phyloP scores from a whole-genome alignment of 1,140 invertebrate species.

The Drosophila micromelanica region DNA sequence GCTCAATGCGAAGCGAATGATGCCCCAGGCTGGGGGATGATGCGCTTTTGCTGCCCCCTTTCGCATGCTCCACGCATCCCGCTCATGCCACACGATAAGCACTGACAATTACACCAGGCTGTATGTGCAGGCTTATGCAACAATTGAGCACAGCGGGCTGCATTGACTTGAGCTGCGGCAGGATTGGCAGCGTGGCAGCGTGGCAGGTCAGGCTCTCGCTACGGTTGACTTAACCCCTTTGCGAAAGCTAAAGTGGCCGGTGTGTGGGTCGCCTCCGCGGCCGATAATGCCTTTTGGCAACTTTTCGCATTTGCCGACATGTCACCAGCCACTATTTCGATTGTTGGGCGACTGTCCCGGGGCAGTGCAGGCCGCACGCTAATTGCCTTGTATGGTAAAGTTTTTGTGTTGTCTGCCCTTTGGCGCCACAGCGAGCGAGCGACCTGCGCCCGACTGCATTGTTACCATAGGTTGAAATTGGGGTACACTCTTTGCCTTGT shows the following conservation, averaged over 20 bases:
- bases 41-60: conserved; percentile 6
- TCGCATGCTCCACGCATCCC: not conserved
- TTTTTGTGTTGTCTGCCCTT: conserved; percentile 56
- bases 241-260: conserved; percentile 5
- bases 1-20: not conserved
- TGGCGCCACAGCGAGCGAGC: conserved; percentile 8
- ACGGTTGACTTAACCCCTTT: conserved; percentile 52
- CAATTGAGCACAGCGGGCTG: conserved; percentile 57
- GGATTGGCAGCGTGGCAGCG: conserved; percentile 28
- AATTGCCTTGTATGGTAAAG: conserved; percentile 69
- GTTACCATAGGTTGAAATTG: conserved; percentile 12
- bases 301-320: conserved; percentile 71
- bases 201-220: conserved; percentile 23
- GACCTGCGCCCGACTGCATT: conserved; percentile 6
- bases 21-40: not conserved
- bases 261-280: conserved; percentile 1
- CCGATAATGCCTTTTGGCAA: conserved; percentile 63
- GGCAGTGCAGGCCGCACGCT: conserved; percentile 34
- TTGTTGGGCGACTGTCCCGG: conserved; percentile 45
- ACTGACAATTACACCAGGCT: conserved; percentile 1
- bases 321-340: conserved; percentile 59
- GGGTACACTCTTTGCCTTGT: not conserved
- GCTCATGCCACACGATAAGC: not conserved
- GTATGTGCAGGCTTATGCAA: conserved; percentile 50
- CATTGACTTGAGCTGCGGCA: conserved; percentile 32